Conservation (phyloP, 2,888 invertebrate genomes). For the Chymomyza fuscimana region DNA sequence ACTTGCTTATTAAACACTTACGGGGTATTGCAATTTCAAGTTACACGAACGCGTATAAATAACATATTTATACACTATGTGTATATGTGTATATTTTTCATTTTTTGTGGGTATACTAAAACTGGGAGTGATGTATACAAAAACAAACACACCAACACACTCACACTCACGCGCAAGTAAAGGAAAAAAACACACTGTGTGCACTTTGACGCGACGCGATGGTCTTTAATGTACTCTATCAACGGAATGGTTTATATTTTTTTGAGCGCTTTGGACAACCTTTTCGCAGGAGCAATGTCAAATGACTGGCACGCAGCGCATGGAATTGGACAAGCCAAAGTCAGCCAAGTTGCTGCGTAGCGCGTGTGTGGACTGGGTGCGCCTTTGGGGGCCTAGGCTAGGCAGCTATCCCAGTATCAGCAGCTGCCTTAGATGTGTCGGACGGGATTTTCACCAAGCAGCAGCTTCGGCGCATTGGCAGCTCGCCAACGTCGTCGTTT, state of each 20-base stretch:
- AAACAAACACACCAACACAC: constrained; percentile 26
- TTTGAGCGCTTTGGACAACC: constrained; percentile 71
- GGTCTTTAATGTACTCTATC: not conserved
- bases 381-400: not conserved
- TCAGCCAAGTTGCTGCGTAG: constrained; percentile 42
- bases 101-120: constrained; percentile 53
- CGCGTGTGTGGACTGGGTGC: not conserved
- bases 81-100: constrained; percentile 10
- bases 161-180: constrained; percentile 17
- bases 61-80: not conserved
- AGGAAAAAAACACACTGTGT: constrained; percentile 8
- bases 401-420: constrained; percentile 3
- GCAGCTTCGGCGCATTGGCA: constrained; percentile 12
- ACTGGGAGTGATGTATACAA: constrained; percentile 40
- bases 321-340: constrained; percentile 26
- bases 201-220: constrained; percentile 26
- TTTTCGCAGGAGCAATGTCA: constrained; percentile 77
- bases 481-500: constrained; percentile 13
- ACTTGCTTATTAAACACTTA: constrained; percentile 8
- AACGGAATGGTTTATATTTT: constrained; percentile 9
- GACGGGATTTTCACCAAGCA: constrained; percentile 53
- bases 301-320: constrained; percentile 57
- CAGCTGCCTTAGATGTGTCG: constrained; percentile 59
- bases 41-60: not conserved
- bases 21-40: not conserved